Evolutionary conservation across 23 tunicate genomes (phyloP), one percentile per base, ranked within the genome.

Genomic region (Pegea sp.): DNA sequence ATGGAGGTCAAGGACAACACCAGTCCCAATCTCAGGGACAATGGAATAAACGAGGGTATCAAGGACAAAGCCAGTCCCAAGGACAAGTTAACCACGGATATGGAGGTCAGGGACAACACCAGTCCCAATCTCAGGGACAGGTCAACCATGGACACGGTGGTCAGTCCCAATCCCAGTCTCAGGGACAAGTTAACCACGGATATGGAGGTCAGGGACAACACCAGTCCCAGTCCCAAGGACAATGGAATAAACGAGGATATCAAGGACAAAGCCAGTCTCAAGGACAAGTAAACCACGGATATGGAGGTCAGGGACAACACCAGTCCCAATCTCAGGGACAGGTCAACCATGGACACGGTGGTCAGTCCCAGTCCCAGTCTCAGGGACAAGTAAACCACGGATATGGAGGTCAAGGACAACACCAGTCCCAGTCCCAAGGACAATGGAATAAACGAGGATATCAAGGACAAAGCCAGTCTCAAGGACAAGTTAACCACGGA

Each of bases 391-490:
- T 6, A 25, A 38, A 16, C 46, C 11, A 26, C 13, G 60, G 60
- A 21, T 26, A 13, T 55, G 29, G 24, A 60, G 42, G 49, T 25
- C 65, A 60, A 32, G 46, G 49, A 27, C 58, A 50, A 28, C 13
- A 29, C 6, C 68, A 63, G 26, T 61, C 66, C 31, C 66, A 61
- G 31, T 46, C 58, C 3, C 42, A 38, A n/a, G 59, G 57, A 13
- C 66, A 61, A 29, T 56, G 63, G 3, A 53, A 50, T 5, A 61
- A 69, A 21, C 43, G 31, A 26, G 62, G 56, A 49, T 30, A 20
- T 3, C 75, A 69, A 48, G 62, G 66, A 23, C 63, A 57, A 55
- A 38, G 19, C 28, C 69, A 64, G 24, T 54, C 53, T 13, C 72
- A 67, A 44, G 52, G 31, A 22, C 72, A 67, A 32, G 24, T 44